Evolutionary conservation across 2,797 vertebrate species (phyloP).

Genomic region (Leptoclinus maculatus): DNA sequence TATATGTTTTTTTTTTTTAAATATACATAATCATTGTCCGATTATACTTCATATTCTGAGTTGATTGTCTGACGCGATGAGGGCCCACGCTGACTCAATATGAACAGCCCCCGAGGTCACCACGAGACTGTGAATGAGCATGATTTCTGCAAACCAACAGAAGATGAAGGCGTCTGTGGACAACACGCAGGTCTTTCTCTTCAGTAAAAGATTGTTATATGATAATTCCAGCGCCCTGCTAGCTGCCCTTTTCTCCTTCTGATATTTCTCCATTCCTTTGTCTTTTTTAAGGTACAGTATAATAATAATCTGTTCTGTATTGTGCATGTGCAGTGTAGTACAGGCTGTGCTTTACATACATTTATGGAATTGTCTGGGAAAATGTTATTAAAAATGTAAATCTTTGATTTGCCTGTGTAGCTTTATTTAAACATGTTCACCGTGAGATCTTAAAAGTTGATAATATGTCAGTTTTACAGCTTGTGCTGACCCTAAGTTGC

Average conservation of each 20-base stretch:
- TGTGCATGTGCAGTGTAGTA: neutral
- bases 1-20: neutral
- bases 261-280: neutral
- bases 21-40: neutral
- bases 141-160: conserved; percentile 49
- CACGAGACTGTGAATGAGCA: conserved; percentile 12
- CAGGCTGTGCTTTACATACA: neutral
- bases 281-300: neutral
- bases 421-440: neutral
- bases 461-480: neutral
- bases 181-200: conserved; percentile 24
- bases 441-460: neutral
- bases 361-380: neutral
- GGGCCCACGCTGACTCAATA: conserved; percentile 17
- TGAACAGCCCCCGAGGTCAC: conserved; percentile 52
- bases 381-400: neutral
- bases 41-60: neutral
- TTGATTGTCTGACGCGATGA: neutral
- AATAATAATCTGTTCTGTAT: neutral
- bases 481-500: neutral
- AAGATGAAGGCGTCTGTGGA: conserved; percentile 22
- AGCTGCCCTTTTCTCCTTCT: neutral
- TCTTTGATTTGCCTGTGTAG: neutral
- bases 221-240: neutral
- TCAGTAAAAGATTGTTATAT: conserved; percentile 12